Evolutionary conservation across 35 echinoderm and acorn worm genomes (phyloP).

Genomic region (Lytechinus variegatus): DNA sequence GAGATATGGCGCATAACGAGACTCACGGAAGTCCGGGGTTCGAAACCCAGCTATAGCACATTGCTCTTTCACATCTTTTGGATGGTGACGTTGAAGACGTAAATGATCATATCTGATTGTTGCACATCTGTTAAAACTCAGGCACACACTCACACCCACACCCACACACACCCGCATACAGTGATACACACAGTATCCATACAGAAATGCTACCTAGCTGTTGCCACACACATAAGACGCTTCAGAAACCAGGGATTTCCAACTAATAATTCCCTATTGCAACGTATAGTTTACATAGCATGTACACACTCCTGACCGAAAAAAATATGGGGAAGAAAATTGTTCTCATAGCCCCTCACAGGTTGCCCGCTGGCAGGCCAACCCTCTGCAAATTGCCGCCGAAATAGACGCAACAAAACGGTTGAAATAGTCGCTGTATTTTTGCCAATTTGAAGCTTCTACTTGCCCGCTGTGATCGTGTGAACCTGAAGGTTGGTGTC

Average conservation of each 20-base stretch:
- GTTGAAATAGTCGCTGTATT: background rate
- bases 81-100: too few relatives aligned
- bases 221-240: background rate
- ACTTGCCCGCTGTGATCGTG: background rate
- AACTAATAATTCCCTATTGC: too few relatives aligned
- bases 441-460: background rate
- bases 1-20: too few relatives aligned
- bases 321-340: background rate
- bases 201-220: too few relatives aligned
- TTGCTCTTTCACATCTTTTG: too few relatives aligned
- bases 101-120: too few relatives aligned
- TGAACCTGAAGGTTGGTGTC: background rate
- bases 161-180: too few relatives aligned
- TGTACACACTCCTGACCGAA: background rate
- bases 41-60: too few relatives aligned
- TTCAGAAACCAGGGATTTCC: background rate
- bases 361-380: background rate
- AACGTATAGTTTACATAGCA: background rate
- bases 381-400: background rate
- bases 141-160: too few relatives aligned
- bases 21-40: too few relatives aligned
- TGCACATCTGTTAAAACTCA: too few relatives aligned
- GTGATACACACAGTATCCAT: too few relatives aligned
- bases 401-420: background rate
- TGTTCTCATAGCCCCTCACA: constrained; percentile 9